phyloP scores from a whole-genome alignment of 2,113 vertebrate genomes.

The Sapajus apella region DNA sequence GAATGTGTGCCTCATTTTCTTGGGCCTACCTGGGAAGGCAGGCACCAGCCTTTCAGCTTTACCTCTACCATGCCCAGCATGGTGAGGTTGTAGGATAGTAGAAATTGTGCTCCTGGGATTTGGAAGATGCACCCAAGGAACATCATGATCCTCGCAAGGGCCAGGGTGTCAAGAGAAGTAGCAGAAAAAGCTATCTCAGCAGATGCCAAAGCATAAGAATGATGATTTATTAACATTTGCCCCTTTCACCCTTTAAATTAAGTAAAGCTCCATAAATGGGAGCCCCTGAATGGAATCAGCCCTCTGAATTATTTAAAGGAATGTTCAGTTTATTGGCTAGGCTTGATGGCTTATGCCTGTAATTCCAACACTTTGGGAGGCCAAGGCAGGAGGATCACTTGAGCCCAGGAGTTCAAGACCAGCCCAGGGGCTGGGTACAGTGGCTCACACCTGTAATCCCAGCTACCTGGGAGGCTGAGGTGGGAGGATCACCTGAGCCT shows the following conservation, averaged over 20 bases:
- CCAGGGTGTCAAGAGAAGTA: not conserved
- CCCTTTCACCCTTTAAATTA: not conserved
- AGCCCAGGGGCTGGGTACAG: not conserved
- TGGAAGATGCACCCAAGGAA: not conserved
- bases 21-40: not conserved
- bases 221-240: not conserved
- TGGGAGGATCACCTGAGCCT: too few relatives aligned
- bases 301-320: slow-evolving; percentile 10
- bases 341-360: not conserved
- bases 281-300: not conserved
- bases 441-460: too few relatives aligned
- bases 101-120: not conserved
- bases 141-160: too few relatives aligned
- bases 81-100: not conserved
- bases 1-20: not conserved
- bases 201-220: not conserved
- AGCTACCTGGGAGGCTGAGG: too few relatives aligned
- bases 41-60: not conserved
- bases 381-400: not conserved
- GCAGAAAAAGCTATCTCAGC: not conserved
- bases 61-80: not conserved
- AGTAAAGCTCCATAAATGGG: not conserved
- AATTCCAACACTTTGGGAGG: not conserved
- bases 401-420: not conserved
- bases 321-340: not conserved